These are phyloP conservation scores for Neria commutata DNA, from an alignment of 2,888 invertebrate genomes.

Conservation along the genomic window DNA sequence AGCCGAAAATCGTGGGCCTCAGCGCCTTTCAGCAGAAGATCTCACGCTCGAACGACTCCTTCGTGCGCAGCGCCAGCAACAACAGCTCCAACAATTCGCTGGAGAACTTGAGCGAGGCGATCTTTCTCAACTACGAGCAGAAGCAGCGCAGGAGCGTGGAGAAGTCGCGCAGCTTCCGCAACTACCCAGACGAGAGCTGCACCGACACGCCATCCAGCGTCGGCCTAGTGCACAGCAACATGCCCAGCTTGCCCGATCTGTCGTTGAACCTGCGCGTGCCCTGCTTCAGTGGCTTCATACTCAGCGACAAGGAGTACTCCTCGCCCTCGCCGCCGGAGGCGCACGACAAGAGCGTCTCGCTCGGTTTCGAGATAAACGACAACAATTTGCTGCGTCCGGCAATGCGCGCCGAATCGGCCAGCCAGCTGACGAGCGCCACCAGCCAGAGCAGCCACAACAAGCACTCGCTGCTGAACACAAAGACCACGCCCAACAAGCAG, in stretches of 20 bases:
- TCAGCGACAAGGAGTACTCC: constrained; percentile 24
- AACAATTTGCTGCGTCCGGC: constrained; percentile 49
- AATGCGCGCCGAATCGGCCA: constrained; percentile 36
- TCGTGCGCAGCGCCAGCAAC: constrained; percentile 45
- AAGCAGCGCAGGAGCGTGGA: constrained; percentile 67
- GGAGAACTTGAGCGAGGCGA: constrained; percentile 50
- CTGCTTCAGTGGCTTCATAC: constrained; percentile 37
- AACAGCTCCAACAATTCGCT: constrained; percentile 36
- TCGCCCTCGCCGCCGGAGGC: constrained; percentile 23
- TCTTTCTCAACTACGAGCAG: constrained; percentile 44
- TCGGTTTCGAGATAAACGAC: constrained; percentile 59
- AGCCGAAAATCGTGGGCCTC: constrained; percentile 64
- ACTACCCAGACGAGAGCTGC: constrained; percentile 63
- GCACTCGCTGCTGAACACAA: constrained; percentile 42
- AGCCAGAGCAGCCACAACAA: constrained; percentile 39
- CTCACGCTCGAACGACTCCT: constrained; percentile 60
- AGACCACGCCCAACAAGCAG: constrained; percentile 33
- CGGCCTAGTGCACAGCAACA: constrained; percentile 49
- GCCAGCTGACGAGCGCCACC: constrained; percentile 32
- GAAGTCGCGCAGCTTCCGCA: constrained; percentile 76
- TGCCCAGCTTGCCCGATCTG: constrained; percentile 59
- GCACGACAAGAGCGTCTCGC: constrained; percentile 44
- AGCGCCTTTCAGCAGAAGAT: constrained; percentile 66
- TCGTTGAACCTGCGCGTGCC: constrained; percentile 50
- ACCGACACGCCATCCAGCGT: background rate